These are phyloP conservation scores for Apodemus sylvaticus DNA, from an alignment of 2,113 vertebrate genomes.

Conservation along the genomic window DNA sequence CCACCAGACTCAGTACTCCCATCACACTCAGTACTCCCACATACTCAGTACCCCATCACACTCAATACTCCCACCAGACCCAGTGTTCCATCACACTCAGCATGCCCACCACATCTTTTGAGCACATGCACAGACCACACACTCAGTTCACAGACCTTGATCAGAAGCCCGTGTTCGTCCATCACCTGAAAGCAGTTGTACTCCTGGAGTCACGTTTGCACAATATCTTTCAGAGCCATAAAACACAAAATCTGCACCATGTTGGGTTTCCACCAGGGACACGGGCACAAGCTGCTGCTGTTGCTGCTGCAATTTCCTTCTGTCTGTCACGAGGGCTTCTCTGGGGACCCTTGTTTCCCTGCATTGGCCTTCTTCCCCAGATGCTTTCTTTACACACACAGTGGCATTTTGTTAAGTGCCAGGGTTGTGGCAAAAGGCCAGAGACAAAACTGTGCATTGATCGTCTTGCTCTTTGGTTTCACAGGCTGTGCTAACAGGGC, in stretches of 20 bases:
- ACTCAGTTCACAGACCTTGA: too few species aligned
- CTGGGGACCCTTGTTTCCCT: background rate
- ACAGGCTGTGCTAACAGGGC: fast-evolving
- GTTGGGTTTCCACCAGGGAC: background rate
- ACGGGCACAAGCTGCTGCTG: fast-evolving
- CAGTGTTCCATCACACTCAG: background rate
- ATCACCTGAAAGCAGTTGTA: background rate
- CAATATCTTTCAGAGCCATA: too few species aligned
- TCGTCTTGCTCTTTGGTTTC: fast-evolving
- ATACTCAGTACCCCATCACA: too few species aligned
- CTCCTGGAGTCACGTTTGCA: background rate
- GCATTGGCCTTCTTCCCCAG: too few species aligned
- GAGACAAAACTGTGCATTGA: fast-evolving
- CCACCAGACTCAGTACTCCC: too few species aligned
- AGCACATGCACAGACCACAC: background rate
- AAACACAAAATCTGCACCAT: background rate
- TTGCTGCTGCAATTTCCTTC: too few species aligned
- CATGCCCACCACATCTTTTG: background rate
- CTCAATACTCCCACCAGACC: too few species aligned
- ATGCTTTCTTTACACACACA: too few species aligned
- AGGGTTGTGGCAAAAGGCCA: background rate
- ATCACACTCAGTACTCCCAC: too few species aligned
- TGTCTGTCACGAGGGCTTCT: background rate
- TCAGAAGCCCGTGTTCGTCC: background rate
- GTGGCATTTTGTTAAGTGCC: background rate